Conservation (phyloP, 2,113 vertebrate genomes). For the Sorex araneus region DNA sequence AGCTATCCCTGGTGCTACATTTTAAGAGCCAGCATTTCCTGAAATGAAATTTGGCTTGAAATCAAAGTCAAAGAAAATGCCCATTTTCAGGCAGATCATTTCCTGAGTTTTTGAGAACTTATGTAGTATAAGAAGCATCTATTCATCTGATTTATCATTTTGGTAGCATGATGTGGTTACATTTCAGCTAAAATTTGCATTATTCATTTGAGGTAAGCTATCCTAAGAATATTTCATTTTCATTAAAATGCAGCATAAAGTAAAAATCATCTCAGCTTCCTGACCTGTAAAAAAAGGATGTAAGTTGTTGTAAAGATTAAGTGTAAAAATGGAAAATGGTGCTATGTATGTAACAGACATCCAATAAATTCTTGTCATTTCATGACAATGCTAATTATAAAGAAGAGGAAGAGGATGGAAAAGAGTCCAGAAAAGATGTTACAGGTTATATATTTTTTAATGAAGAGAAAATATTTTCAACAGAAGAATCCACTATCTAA, state of each 20-base stretch:
- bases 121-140: not conserved
- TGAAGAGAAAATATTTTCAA: constrained; percentile 10
- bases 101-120: constrained; percentile 19
- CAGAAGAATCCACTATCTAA: not conserved
- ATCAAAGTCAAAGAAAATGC: constrained; percentile 46
- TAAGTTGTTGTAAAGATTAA: not conserved
- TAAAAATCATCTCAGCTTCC: constrained; percentile 34
- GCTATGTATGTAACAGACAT: not conserved
- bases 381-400: not conserved
- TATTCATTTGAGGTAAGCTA: constrained; percentile 35
- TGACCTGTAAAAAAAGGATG: constrained; percentile 22
- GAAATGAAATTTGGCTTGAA: constrained; percentile 25
- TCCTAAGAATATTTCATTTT: constrained; percentile 29
- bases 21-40: constrained; percentile 33
- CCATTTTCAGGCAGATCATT: constrained; percentile 6
- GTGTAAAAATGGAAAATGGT: not conserved
- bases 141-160: constrained; percentile 8
- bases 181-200: constrained; percentile 51
- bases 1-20: constrained; percentile 32
- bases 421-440: not conserved
- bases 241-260: constrained; percentile 21
- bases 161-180: not conserved
- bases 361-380: not conserved
- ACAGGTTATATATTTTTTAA: not conserved
- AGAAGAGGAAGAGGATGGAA: not conserved